These are phyloP conservation scores for Cheirogaleus major DNA, from an alignment of 2,797 vertebrate species.

Conservation along the genomic window DNA sequence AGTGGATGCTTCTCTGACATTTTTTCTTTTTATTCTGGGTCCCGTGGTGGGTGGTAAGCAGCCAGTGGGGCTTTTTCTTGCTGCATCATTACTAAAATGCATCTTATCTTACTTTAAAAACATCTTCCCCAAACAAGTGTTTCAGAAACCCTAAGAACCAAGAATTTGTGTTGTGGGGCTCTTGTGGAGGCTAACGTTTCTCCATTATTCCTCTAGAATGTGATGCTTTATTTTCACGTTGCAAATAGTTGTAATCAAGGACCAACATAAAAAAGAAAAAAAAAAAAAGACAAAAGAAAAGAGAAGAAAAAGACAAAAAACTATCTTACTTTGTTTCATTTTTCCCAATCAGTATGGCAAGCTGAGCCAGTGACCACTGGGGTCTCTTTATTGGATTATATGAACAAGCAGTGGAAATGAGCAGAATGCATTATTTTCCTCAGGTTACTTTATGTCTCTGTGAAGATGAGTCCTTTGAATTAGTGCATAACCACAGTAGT, in stretches of 20 bases:
- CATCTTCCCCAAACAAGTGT: background rate
- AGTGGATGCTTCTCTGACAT: background rate
- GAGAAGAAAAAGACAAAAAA: background rate
- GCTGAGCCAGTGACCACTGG: background rate
- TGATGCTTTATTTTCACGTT: conserved; percentile 43
- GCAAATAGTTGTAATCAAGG: background rate
- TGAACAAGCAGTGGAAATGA: background rate
- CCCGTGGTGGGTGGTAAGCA: background rate
- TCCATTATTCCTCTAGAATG: background rate
- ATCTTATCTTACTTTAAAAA: background rate
- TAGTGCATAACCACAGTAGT: background rate
- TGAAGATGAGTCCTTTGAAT: conserved; percentile 45
- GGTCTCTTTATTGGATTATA: background rate
- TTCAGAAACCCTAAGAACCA: conserved; percentile 40
- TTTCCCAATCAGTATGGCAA: conserved; percentile 17
- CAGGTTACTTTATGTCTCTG: background rate
- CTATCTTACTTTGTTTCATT: background rate
- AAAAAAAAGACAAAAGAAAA: too few relatives aligned
- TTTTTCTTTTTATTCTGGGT: conserved; percentile 49
- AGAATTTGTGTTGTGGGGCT: conserved; percentile 43
- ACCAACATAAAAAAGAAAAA: background rate
- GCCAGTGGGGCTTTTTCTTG: conserved; percentile 50
- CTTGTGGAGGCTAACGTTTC: background rate
- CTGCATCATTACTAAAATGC: conserved; percentile 4
- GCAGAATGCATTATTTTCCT: conserved; percentile 6